Evolutionary conservation across 1,140 invertebrate species (phyloP).

Genomic region (Neotoxoptera formosana): DNA sequence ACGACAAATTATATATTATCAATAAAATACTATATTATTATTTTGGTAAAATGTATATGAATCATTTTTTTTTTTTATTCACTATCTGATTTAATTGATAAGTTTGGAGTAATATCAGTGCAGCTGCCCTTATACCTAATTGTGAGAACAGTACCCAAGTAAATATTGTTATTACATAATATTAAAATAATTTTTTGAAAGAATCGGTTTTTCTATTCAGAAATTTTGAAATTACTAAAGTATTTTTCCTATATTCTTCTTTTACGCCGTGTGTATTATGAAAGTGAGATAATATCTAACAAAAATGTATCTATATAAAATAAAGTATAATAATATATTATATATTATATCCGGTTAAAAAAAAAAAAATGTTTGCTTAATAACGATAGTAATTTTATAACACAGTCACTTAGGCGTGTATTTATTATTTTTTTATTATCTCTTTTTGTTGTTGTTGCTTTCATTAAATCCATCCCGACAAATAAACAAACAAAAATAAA

Average conservation of each 20-base stretch:
- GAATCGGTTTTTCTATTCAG: background rate
- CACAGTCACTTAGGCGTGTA: background rate
- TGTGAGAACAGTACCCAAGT: background rate
- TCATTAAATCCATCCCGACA: slow-evolving; percentile 2
- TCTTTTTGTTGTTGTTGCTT: slow-evolving; percentile 10
- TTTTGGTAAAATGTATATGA: no score
- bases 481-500: background rate
- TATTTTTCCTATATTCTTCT: background rate
- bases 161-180: background rate
- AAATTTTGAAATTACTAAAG: background rate
- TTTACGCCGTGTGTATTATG: background rate
- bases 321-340: background rate
- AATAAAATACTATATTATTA: background rate
- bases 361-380: slow-evolving; percentile 5
- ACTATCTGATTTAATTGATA: background rate
- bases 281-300: background rate
- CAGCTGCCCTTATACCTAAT: background rate
- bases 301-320: background rate
- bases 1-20: background rate
- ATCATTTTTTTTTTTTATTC: background rate
- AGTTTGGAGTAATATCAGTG: background rate
- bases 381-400: background rate
- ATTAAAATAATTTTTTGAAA: background rate
- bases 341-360: background rate
- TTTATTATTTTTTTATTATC: background rate